These are phyloP conservation scores for Camelus bactrianus DNA, from an alignment of 2,113 vertebrate species.

Conservation along the genomic window DNA sequence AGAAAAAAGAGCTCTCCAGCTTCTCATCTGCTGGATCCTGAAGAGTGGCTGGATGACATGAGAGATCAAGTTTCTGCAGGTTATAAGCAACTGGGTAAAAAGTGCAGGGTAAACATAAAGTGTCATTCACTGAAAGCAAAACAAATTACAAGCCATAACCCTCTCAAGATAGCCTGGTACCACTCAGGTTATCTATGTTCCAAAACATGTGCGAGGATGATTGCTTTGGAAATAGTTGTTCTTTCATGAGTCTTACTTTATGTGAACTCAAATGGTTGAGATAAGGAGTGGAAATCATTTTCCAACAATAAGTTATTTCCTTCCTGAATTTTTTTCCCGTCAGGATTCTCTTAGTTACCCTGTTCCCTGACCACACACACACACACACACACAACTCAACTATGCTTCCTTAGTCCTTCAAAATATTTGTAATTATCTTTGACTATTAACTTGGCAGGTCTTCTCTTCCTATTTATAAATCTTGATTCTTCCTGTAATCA, in stretches of 20 bases:
- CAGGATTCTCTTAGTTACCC: not conserved
- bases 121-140: not conserved
- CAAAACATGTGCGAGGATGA: not conserved
- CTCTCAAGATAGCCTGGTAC: not conserved
- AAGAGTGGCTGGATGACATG: not conserved
- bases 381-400: not conserved
- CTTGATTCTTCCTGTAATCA: not conserved
- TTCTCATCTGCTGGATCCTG: not conserved
- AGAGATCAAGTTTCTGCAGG: not conserved
- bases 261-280: not conserved
- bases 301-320: conserved; percentile 54
- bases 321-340: not conserved
- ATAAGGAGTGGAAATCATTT: conserved; percentile 51
- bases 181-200: conserved; percentile 36
- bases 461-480: not conserved
- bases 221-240: conserved; percentile 13
- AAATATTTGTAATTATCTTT: not conserved
- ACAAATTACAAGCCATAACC: not conserved
- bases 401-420: not conserved
- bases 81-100: not conserved
- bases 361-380: not conserved
- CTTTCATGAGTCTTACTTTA: conserved; percentile 37
- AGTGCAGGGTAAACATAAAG: conserved; percentile 40
- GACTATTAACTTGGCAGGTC: not conserved
- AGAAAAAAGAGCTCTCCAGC: not conserved